phyloP scores from a whole-genome alignment of 1,140 invertebrate genomes.

The Atopsyche davidsoni region DNA sequence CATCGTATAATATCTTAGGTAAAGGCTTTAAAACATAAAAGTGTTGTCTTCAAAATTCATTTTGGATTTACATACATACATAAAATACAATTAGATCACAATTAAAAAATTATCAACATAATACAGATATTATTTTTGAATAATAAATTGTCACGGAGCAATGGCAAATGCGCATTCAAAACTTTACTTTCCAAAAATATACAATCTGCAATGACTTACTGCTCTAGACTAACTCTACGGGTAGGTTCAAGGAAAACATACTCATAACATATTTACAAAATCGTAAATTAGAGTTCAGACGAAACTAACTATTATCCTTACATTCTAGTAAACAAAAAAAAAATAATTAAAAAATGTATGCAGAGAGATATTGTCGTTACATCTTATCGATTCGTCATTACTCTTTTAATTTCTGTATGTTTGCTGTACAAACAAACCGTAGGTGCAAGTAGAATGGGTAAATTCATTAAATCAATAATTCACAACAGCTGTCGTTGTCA shows the following conservation, averaged over 20 bases:
- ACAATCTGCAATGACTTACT: not conserved
- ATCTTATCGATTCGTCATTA: not conserved
- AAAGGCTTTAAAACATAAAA: not conserved
- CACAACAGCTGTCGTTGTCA: too few species aligned
- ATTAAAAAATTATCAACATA: too few species aligned
- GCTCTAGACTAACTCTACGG: not conserved
- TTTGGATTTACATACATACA: conserved; percentile 1
- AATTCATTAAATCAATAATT: too few species aligned
- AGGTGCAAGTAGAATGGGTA: too few species aligned
- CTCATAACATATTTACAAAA: too few species aligned
- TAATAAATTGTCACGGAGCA: not conserved
- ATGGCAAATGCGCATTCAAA: not conserved
- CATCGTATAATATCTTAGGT: not conserved
- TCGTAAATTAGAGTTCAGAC: too few species aligned
- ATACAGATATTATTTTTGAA: too few species aligned
- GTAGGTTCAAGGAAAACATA: not conserved
- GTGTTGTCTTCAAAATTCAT: not conserved
- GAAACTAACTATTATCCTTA: too few species aligned
- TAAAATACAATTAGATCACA: conserved; percentile 3
- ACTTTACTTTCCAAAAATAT: conserved; percentile 5
- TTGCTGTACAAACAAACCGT: not conserved
- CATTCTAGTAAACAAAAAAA: too few species aligned
- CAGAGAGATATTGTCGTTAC: not conserved
- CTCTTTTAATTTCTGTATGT: not conserved
- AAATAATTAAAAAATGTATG: too few species aligned